A percentile compares a stretch with the other conserved stretches of the same genome.
phyloP scores from a whole-genome alignment of 53 echinoderm and acorn worm genomes.

The Holothuria scabra region DNA sequence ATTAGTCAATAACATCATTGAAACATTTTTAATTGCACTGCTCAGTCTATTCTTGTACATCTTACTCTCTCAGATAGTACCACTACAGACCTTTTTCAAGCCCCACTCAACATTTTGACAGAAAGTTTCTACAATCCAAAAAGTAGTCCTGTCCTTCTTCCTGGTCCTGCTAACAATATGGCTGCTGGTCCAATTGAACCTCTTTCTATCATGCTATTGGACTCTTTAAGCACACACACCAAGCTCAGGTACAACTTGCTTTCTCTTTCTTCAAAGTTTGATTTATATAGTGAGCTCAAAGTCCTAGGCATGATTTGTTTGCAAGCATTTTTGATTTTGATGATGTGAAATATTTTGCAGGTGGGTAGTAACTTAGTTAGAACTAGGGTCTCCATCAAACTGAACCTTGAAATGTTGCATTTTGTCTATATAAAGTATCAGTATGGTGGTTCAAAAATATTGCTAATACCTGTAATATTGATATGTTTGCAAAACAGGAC shows the following conservation, averaged over 20 bases:
- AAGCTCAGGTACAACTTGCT: slow-evolving; percentile 82
- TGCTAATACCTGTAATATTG: too few species aligned
- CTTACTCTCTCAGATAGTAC: slow-evolving; percentile 69
- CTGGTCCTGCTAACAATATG: slow-evolving; percentile 76
- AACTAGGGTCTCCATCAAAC: too few species aligned
- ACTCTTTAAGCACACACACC: slow-evolving; percentile 94
- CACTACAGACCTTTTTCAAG: slow-evolving; percentile 68
- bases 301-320: neutral
- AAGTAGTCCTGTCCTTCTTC: slow-evolving; percentile 73
- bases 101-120: slow-evolving; percentile 75
- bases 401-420: too few species aligned
- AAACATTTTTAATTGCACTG: too few species aligned
- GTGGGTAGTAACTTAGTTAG: too few species aligned
- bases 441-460: too few species aligned
- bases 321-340: neutral
- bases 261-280: neutral
- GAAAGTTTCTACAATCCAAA: slow-evolving; percentile 72
- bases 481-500: too few species aligned
- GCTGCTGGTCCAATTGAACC: slow-evolving; percentile 82
- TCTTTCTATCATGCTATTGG: slow-evolving; percentile 80
- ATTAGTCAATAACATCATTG: too few species aligned
- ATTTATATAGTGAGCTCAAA: neutral
- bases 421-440: too few species aligned
- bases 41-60: too few species aligned
- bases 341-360: neutral